Evolutionary conservation across 1,140 invertebrate genomes (phyloP).

Genomic region (Calycopis cecrops): DNA sequence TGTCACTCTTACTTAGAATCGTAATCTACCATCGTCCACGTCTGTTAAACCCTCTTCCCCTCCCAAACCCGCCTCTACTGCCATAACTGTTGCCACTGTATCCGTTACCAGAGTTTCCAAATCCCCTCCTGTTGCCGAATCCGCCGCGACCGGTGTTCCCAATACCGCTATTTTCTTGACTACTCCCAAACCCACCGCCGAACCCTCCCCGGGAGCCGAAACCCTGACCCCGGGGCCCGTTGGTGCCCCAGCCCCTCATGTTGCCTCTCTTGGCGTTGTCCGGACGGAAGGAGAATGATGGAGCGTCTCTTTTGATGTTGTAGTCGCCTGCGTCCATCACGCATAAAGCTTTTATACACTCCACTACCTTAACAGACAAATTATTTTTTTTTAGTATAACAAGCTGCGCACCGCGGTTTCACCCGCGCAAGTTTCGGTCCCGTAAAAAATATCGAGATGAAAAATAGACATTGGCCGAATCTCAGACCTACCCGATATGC

Average conservation of each 20-base stretch:
- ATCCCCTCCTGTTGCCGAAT: slow-evolving; percentile 23
- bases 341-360: slow-evolving; percentile 81
- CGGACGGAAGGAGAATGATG: slow-evolving; percentile 39
- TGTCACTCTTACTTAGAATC: background rate
- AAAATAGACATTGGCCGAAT: no score
- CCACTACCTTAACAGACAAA: slow-evolving; percentile 71
- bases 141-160: slow-evolving; percentile 28
- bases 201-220: slow-evolving; percentile 31
- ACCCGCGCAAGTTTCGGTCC: no score
- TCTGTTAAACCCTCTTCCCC: slow-evolving; percentile 6
- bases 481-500: no score
- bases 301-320: slow-evolving; percentile 76
- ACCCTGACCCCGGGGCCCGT: slow-evolving; percentile 40
- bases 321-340: slow-evolving; percentile 83
- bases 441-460: no score
- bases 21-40: slow-evolving; percentile 11
- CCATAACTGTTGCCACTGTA: slow-evolving; percentile 27
- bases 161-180: slow-evolving; percentile 23
- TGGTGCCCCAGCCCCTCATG: slow-evolving; percentile 50
- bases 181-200: slow-evolving; percentile 19
- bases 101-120: slow-evolving; percentile 24
- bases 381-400: no score
- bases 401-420: no score
- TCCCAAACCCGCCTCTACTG: slow-evolving; percentile 19
- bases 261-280: slow-evolving; percentile 49